A percentile compares a stretch with the other conserved stretches of the same genome.
phyloP scores from a whole-genome alignment of 2,113 vertebrate species.

The Carollia perspicillata region DNA sequence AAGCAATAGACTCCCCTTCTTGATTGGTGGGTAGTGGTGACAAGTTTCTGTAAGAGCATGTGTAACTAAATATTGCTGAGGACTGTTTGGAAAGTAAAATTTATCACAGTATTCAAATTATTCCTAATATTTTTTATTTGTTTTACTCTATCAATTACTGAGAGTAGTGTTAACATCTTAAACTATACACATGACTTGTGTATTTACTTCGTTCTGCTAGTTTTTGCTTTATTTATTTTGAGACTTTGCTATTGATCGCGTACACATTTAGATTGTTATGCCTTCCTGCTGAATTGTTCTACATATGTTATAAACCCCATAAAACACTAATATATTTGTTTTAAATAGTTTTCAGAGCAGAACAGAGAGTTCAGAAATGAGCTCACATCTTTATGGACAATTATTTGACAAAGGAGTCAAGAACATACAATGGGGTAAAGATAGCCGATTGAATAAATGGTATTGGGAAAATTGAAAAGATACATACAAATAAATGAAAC shows the following conservation, averaged over 20 bases:
- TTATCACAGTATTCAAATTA: not conserved
- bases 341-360: not conserved
- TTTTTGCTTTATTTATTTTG: not conserved
- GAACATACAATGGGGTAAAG: not conserved
- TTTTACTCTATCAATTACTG: not conserved
- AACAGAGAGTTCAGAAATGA: not conserved
- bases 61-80: not conserved
- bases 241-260: not conserved
- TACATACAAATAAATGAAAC: not conserved
- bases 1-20: not conserved
- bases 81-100: not conserved
- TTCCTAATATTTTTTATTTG: not conserved
- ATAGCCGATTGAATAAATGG: not conserved
- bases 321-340: not conserved
- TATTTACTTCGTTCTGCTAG: not conserved
- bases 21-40: not conserved
- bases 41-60: not conserved
- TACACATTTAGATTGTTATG: not conserved
- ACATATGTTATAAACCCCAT: not conserved
- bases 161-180: not conserved
- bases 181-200: not conserved
- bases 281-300: not conserved
- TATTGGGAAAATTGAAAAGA: not conserved
- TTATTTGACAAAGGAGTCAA: not conserved
- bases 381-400: not conserved